Base-by-base conservation (phyloP, 2,113 vertebrate species). In the Chamaea fasciata region DNA sequence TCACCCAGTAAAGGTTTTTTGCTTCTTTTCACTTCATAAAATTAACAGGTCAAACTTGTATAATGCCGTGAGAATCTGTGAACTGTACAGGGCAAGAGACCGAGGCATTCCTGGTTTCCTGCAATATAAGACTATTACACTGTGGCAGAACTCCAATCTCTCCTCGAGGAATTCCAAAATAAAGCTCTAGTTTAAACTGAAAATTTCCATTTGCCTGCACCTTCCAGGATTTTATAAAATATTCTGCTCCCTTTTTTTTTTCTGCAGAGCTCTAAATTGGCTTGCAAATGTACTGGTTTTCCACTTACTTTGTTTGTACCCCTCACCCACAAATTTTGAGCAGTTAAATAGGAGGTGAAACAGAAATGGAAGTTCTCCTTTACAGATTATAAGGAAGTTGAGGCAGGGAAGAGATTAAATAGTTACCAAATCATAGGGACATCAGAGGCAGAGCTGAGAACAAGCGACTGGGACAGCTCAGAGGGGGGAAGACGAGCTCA, bases 111-210 rank as follows among this genome's bases (percentile, higher is more conserved):
- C 71, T 83, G 46, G 46, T 80, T 93, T 86, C 46, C 87, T 95
- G 79, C 65, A 80, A 67, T 10, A 3, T 6, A 69, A 73, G 17
- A 9, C 50, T 86, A 23, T 70, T 59, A 57, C 46, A 92, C 42
- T 9, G 31, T 86, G 85, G 79, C 95, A 90, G 76, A 60, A 31
- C 50, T 80, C 82, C 92, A 94, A 10, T 2, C 85, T 88, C 47
- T 70, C 70, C 70, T 90, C 60, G 53, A 93, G 68, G 64, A 95
- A 96, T 92, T 88, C 71, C 94, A 94, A 90, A 92, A 77, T 44
- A 91, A 90, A 91, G 68, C 39, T 62, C 22, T 18, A 47, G 35
- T 63, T 96, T 30, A 55, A 75, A 92, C 49, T 12, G 47, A 92
- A 81, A 90, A 63, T 63, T 86, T 94, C 87, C 74, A 92, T 41